These are phyloP conservation scores for Trichopoda pennipes DNA, from an alignment of 2,888 invertebrate species.

Conservation along the genomic window DNA sequence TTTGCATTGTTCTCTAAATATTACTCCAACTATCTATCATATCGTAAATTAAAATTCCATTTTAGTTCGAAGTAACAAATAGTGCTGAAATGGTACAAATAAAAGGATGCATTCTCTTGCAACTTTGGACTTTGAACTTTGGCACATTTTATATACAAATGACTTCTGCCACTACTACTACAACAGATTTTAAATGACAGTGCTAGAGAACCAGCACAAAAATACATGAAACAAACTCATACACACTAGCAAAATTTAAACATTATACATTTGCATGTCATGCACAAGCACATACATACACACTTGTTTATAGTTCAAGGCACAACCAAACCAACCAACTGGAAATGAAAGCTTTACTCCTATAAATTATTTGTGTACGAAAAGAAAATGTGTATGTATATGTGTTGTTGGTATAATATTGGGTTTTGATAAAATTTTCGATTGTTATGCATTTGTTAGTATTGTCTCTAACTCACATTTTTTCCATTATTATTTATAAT, in stretches of 20 bases:
- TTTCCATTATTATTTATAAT: conserved; percentile 33
- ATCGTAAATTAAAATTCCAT: conserved; percentile 17
- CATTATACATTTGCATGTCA: conserved; percentile 19
- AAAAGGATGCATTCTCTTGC: conserved; percentile 58
- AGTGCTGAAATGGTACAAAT: conserved; percentile 40
- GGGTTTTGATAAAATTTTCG: conserved; percentile 17
- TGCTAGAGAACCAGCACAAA: conserved; percentile 4
- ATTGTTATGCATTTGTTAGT: background rate
- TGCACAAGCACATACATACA: conserved; percentile 31
- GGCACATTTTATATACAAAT: conserved; percentile 66
- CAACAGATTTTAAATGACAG: conserved; percentile 57
- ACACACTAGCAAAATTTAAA: conserved; percentile 48
- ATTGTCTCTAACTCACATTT: conserved; percentile 8
- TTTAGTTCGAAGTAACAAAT: conserved; percentile 51
- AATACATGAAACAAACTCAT: conserved; percentile 17
- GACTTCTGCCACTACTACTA: conserved; percentile 36
- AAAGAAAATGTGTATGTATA: background rate
- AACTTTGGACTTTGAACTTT: conserved; percentile 67
- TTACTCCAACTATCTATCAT: background rate
- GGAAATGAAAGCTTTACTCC: conserved; percentile 56
- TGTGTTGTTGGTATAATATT: background rate
- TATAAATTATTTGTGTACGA: conserved; percentile 24
- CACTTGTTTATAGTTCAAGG: conserved; percentile 18
- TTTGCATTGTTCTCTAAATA: too few relatives aligned
- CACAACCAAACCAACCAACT: conserved; percentile 46